Percentiles rank a stretch among this genome's conserved stretches.
Conservation (phyloP, 30 jellyfish, hydroid and myxozoan genomes). For the Aurelia aurita region DNA sequence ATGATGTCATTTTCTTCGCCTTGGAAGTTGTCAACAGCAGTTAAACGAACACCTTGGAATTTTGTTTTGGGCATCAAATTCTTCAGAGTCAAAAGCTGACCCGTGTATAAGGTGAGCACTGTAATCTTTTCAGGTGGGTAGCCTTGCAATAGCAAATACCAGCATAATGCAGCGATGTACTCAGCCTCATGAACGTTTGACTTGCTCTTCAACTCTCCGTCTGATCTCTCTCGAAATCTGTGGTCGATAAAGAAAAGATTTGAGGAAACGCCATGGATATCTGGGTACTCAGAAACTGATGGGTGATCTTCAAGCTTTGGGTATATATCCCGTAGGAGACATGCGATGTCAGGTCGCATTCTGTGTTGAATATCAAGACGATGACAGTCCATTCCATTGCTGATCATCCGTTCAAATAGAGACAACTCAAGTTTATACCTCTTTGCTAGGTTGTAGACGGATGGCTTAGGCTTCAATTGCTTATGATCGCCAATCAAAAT, state of each 20-base stretch:
- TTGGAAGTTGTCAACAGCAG: constrained; percentile 91
- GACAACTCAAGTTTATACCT: constrained; percentile 79
- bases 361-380: constrained; percentile 84
- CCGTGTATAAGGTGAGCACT: constrained; percentile 82
- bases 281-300: constrained; percentile 56
- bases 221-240: constrained; percentile 23
- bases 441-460: constrained; percentile 74
- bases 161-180: constrained; percentile 72
- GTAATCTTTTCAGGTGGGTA: constrained; percentile 77
- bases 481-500: constrained; percentile 96
- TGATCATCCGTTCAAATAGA: constrained; percentile 87
- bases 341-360: constrained; percentile 91
- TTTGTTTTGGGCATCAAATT: constrained; percentile 67
- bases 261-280: constrained; percentile 73
- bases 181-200: constrained; percentile 79
- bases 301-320: constrained; percentile 80
- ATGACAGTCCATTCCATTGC: constrained; percentile 82
- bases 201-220: constrained; percentile 74
- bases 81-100: constrained; percentile 73
- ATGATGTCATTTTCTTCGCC: constrained; percentile 96
- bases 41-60: constrained; percentile 85
- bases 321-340: constrained; percentile 71
- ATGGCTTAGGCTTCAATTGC: constrained; percentile 87
- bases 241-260: constrained; percentile 79
- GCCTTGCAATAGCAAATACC: constrained; percentile 89